Evolutionary conservation across 2,113 vertebrate genomes (phyloP).

Genomic region (Neolamprologus caudopunctatus): DNA sequence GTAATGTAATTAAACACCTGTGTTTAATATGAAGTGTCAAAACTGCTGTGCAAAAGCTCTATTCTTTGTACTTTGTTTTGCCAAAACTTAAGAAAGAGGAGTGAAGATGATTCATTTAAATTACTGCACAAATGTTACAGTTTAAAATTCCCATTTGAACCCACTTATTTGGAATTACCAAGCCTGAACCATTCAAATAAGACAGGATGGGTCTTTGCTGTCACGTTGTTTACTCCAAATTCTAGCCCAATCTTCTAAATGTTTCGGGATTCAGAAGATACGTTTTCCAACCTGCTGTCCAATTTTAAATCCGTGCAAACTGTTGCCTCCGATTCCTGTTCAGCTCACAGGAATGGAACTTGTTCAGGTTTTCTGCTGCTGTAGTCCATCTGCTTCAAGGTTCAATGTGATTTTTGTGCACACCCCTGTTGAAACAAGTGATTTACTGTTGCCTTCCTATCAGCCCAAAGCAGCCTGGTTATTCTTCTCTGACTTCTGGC

Average conservation of each 20-base stretch:
- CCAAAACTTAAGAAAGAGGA: conserved; percentile 49
- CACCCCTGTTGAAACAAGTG: not conserved
- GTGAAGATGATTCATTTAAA: conserved; percentile 56
- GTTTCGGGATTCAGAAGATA: not conserved
- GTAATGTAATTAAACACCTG: not conserved
- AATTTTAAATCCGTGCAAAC: not conserved
- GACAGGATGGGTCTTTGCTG: not conserved
- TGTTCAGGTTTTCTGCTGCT: not conserved
- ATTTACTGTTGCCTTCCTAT: not conserved
- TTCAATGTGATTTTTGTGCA: not conserved
- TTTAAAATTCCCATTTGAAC: not conserved
- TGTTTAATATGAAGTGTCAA: not conserved
- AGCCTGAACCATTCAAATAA: not conserved
- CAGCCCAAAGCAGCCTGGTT: not conserved
- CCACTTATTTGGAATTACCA: not conserved
- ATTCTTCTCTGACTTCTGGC: not conserved
- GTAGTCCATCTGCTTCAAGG: not conserved
- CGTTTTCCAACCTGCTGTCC: not conserved
- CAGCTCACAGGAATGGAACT: not conserved
- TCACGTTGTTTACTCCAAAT: not conserved
- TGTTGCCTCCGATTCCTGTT: not conserved
- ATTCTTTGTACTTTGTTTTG: not conserved
- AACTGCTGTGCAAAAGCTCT: not conserved
- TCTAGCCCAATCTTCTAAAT: not conserved
- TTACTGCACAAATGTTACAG: not conserved